Base-by-base conservation (phyloP, 2,888 invertebrate species). In the Agrochola lota region DNA sequence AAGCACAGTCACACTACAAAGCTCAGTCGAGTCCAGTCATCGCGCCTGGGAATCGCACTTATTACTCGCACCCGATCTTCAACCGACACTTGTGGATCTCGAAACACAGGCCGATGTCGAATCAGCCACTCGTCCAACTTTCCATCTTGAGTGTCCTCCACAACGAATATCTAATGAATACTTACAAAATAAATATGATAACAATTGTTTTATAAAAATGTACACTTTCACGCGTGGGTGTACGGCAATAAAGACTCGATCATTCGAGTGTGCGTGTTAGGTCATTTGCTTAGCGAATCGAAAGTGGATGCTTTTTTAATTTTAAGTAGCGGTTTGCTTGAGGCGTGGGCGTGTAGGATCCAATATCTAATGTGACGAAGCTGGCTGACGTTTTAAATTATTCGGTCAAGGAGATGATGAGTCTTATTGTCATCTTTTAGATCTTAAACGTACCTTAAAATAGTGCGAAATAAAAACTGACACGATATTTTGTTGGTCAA, bases 61-160 rank as follows among this genome's bases (percentile, higher is more conserved):
- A 91, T 92, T 92, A 91, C 91, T 91, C 86, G 84, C 75, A 83
- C 79, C 80, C 87, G 88, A 86, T 90, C 90, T 89, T 89, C 86
- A 90, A 80, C 85, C 49, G 85, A 85, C 90, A 88, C 92, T 92
- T 89, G 88, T 89, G 84, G 87, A 84, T 85, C 89, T 92, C 92
- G 94, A 94, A 94, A 95, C 94, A 94, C 92, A 92, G 91, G 91
- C 92, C 92, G 92, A 87, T 91, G 94, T 92, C 93, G 92, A 93
- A 92, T 94, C 94, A 91, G 93, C 92, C 93, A 91, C 93, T 94
- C 87, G 87, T 90, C 88, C 88, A 85, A 92, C 92, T 93, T 93
- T 94, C 93, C 92, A 90, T 89, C 87, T 91, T 85, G 85, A 91
- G 92, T 86, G 89, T 90, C 83, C 92, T 92, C 91, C 87, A 92